Base-by-base conservation (phyloP, 2,888 invertebrate genomes). In the Cerceris rybyensis region DNA sequence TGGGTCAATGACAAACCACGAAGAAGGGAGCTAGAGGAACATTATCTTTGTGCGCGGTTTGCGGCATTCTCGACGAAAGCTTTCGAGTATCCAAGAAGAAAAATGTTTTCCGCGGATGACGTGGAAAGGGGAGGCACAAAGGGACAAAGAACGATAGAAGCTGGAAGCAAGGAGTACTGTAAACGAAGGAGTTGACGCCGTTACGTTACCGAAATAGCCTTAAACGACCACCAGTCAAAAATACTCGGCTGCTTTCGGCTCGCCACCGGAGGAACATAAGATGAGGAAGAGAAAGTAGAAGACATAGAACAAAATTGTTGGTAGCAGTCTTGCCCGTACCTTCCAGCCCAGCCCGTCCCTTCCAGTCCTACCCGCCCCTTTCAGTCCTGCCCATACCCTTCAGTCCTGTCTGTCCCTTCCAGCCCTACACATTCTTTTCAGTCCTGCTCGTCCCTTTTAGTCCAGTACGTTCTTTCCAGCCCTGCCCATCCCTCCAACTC, bases 161-260 rank as follows among this genome's bases (percentile, higher is more conserved):
- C 42, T 16, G 70, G 64, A n/a, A 70, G 50, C 67, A 58, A 73
- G 64, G 46, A 75, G 28, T 4, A 76, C 64, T 14, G 58, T 60
- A 52, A 77, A 42, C 59, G 78, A 71, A 76, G 75, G 66, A 77
- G 83, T 82, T 74, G 83, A 80, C 74, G 85, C 28, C 28, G 28
- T 65, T 82, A 77, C 60, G 82, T 76, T 81, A 84, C 80, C 73
- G 77, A 84, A 88, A 88, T 88, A 88, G 87, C 84, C 73, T 83
- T 83, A 83, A 86, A 86, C 77, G 75, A 70, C 81, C 75, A 80
- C 84, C 82, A 83, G 88, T 88, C 86, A 81, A 86, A 88, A 88
- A 88, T 88, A 88, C 78, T 60, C 55, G 61, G 55, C 69, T 46
- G 66, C 69, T 83, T 71, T 68, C 79, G 70, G 54, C 74, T 54